A percentile compares a stretch with the other conserved stretches of the same genome.
These are phyloP conservation scores for Caranx melampygus DNA, from an alignment of 2,113 vertebrate genomes.

Conservation along the genomic window DNA sequence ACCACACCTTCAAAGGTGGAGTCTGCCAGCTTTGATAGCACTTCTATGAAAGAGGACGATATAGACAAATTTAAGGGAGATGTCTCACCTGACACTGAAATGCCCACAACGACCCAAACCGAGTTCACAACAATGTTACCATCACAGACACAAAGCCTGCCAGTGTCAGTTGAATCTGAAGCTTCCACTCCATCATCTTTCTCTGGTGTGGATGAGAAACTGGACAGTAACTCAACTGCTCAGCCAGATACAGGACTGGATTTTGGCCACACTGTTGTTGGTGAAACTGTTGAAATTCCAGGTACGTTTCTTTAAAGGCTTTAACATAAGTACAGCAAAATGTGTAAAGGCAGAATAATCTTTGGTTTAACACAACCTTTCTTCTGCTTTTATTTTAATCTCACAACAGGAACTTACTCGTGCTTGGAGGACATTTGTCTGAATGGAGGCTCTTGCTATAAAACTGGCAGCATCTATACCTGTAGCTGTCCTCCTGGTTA, in stretches of 20 bases:
- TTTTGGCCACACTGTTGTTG: conserved; percentile 70
- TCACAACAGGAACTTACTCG: conserved; percentile 83
- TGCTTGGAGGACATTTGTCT: conserved; percentile 90
- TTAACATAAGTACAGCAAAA: conserved; percentile 12
- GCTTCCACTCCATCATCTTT: conserved; percentile 32
- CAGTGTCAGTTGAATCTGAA: conserved; percentile 1
- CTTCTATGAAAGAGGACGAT: conserved; percentile 43
- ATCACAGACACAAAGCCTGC: conserved; percentile 40
- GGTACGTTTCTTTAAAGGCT: conserved; percentile 64
- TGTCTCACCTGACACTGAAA: conserved; percentile 34
- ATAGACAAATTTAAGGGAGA: conserved; percentile 28
- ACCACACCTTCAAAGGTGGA: conserved; percentile 55
- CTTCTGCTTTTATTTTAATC: conserved; percentile 34
- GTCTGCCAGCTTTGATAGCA: conserved; percentile 24
- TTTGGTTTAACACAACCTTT: neutral
- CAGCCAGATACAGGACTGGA: conserved; percentile 37
- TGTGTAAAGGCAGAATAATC: neutral
- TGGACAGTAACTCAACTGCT: conserved; percentile 10
- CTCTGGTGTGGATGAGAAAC: conserved; percentile 20
- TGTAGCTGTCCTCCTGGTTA: conserved; percentile 94
- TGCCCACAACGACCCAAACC: neutral
- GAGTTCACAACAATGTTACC: conserved; percentile 42
- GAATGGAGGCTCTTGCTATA: conserved; percentile 92
- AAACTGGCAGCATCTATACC: conserved; percentile 83
- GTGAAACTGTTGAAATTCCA: conserved; percentile 76